Evolutionary conservation across 1,140 invertebrate genomes (phyloP), one percentile per base, ranked within the genome.

Genomic region (Radopholus similis): DNA sequence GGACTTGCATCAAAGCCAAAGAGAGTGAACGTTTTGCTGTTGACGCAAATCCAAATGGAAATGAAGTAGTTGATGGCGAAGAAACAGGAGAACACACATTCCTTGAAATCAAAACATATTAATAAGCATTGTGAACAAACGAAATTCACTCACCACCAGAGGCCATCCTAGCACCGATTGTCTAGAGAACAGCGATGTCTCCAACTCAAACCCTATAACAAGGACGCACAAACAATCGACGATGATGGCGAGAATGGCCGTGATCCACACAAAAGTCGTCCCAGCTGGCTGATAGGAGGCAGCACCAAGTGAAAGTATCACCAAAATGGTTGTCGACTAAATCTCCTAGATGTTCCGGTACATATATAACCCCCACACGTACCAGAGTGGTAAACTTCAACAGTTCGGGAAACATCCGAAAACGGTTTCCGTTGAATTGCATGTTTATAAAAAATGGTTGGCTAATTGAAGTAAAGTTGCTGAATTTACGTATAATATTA

Each of bases 51-150:
- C 68, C 68, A 70, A 64, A 70, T 70, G 1, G 68, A 73, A 32
- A 70, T 70, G 42, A 70, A 70, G 34, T 73, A 72, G 18, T 60
- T 70, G 53, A 70, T 70, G 34, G 67, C 58, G 23, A 70, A 70
- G 35, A 70, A 53, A 6, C 38, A 40, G 23, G 68, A 70, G 9
- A 51, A 57, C 37, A 64, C 71, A 21, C 68, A 70, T 66, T 70
- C 68, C 68, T 70, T 4, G 4, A 73, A 44, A 28, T n/a, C n/a
- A n/a, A n/a, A n/a, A n/a, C 32, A 15, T 15, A 64, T n/a, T n/a
- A 15, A 15, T 1, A 18, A 55, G 15, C 53, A 55, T 55, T n/a
- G n/a, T n/a, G n/a, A n/a, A n/a, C n/a, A n/a, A n/a, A n/a, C 2
- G 4, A 26, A 18, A 40, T 1, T 13, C 15, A 47, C 66, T 70